phyloP scores from a whole-genome alignment of 2,888 invertebrate species.

The Tricholauxania praeusta region DNA sequence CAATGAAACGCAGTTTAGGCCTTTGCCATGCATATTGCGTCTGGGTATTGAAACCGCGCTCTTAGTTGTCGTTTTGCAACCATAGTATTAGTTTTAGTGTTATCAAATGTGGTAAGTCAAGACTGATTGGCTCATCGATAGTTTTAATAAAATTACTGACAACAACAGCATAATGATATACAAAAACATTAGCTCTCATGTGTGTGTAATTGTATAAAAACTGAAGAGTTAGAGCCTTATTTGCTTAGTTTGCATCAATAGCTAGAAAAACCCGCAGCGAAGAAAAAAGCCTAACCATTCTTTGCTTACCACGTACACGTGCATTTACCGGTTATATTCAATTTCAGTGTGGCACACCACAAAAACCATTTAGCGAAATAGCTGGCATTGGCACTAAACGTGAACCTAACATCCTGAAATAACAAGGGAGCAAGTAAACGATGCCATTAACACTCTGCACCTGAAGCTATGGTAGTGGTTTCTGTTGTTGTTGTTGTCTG shows the following conservation, averaged over 20 bases:
- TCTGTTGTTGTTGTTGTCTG: slow-evolving; percentile 12
- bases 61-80: no score
- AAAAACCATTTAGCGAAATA: slow-evolving; percentile 1
- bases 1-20: no score
- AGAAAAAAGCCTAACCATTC: not conserved
- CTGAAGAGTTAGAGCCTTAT: not conserved
- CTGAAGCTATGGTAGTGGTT: not conserved
- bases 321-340: not conserved
- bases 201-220: not conserved
- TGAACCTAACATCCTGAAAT: not conserved
- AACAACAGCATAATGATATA: no score
- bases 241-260: not conserved
- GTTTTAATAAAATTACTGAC: no score
- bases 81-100: no score
- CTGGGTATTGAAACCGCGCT: no score
- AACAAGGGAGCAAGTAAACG: not conserved
- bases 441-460: slow-evolving; percentile 5
- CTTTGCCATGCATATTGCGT: no score
- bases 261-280: no score
- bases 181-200: not conserved
- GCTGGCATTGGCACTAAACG: not conserved
- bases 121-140: no score
- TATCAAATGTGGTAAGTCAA: no score
- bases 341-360: slow-evolving; percentile 5
- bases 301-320: not conserved